Percentiles rank a stretch among this genome's conserved stretches.
phyloP scores from a whole-genome alignment of 1,140 invertebrate species.

The Globodera ellingtonae region DNA sequence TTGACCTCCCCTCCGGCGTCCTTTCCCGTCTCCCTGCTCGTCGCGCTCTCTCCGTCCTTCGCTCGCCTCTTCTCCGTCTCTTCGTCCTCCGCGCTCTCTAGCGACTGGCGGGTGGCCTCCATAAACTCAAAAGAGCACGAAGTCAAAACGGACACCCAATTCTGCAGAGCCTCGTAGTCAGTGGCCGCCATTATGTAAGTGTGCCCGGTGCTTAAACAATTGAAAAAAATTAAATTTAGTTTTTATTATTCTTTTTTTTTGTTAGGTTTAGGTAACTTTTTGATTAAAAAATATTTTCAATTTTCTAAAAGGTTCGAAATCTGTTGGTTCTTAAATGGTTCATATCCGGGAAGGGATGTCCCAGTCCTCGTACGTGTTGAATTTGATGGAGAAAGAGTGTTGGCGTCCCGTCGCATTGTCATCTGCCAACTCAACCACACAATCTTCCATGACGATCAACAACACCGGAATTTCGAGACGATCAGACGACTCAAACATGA shows the following conservation, averaged over 20 bases:
- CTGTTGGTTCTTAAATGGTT: too few relatives aligned
- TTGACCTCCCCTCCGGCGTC: not conserved
- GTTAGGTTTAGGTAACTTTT: too few relatives aligned
- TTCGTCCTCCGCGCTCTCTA: constrained; percentile 16
- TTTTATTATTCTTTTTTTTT: too few relatives aligned
- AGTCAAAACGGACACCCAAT: constrained; percentile 47
- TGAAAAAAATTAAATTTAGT: too few relatives aligned
- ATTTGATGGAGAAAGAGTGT: constrained; percentile 43
- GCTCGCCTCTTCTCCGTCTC: not conserved
- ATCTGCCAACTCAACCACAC: constrained; percentile 40
- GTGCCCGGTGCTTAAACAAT: constrained; percentile 36
- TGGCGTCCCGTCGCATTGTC: constrained; percentile 44
- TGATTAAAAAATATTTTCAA: too few relatives aligned
- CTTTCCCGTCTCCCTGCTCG: not conserved
- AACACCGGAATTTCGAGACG: constrained; percentile 37
- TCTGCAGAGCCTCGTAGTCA: constrained; percentile 39
- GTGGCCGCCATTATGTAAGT: constrained; percentile 39
- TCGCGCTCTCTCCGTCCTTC: not conserved
- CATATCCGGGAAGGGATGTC: too few relatives aligned
- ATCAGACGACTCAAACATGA: constrained; percentile 40
- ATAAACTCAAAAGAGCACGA: constrained; percentile 48
- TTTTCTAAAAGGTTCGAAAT: too few relatives aligned
- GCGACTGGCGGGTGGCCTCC: constrained; percentile 42
- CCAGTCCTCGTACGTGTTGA: constrained; percentile 40
- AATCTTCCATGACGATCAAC: constrained; percentile 46